These are phyloP conservation scores for Himalopsyche japonica DNA, from an alignment of 2,888 invertebrate species.

Conservation along the genomic window DNA sequence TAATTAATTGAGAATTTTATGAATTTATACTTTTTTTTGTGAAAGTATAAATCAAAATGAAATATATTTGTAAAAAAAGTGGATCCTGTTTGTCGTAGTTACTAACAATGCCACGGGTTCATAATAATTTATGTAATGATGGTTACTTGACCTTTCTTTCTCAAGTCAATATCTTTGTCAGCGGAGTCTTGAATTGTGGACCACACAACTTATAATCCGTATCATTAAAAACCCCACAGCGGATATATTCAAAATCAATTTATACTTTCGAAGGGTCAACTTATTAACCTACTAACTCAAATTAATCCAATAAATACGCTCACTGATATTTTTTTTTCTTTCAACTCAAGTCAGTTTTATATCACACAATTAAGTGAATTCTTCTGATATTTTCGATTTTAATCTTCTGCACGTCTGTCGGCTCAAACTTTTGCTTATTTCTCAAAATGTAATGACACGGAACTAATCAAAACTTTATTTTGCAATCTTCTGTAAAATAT, in stretches of 20 bases:
- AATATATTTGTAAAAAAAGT: background rate
- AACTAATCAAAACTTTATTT: too few relatives aligned
- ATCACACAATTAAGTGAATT: too few relatives aligned
- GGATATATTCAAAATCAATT: background rate
- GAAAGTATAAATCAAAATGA: too few relatives aligned
- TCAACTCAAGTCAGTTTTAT: too few relatives aligned
- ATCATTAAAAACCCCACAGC: background rate
- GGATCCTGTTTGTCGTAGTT: background rate
- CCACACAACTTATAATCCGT: background rate
- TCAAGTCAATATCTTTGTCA: background rate
- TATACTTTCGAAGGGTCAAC: background rate
- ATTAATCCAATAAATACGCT: background rate
- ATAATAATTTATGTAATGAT: slow-evolving; percentile 1
- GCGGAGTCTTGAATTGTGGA: background rate
- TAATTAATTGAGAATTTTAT: too few relatives aligned
- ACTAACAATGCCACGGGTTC: background rate
- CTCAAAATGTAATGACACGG: too few relatives aligned
- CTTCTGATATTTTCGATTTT: too few relatives aligned
- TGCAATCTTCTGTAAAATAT: too few relatives aligned
- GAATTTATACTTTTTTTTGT: too few relatives aligned
- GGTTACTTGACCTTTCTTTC: background rate
- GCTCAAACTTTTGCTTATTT: too few relatives aligned
- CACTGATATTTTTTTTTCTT: too few relatives aligned
- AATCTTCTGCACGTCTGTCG: too few relatives aligned
- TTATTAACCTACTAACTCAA: background rate